Percentiles rank a stretch among this genome's conserved stretches.
These are phyloP conservation scores for Neodiprion fabricii DNA, from an alignment of 1,140 invertebrate genomes.

Conservation along the genomic window DNA sequence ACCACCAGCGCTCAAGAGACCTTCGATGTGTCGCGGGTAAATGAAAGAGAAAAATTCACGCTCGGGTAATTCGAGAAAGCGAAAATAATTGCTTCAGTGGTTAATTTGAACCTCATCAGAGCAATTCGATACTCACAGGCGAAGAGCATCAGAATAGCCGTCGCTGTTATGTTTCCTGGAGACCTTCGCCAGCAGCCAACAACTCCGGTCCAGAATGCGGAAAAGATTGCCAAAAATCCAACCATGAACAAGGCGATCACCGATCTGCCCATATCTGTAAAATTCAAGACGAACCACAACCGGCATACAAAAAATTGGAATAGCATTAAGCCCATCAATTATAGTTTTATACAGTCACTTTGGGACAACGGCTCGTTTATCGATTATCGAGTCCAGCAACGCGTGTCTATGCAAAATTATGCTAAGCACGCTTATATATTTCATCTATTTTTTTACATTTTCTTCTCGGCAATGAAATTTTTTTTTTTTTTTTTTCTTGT, in stretches of 20 bases:
- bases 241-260: constrained; percentile 92
- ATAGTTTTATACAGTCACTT: not conserved
- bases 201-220: constrained; percentile 93
- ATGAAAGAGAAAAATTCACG: constrained; percentile 8
- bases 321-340: not conserved
- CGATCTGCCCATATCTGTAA: constrained; percentile 88
- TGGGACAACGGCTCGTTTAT: too few relatives aligned
- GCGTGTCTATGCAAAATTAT: too few relatives aligned
- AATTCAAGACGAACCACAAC: constrained; percentile 16
- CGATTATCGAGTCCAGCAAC: too few relatives aligned
- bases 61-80: not conserved
- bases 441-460: too few relatives aligned
- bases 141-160: constrained; percentile 89
- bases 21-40: constrained; percentile 57
- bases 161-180: constrained; percentile 90
- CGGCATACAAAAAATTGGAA: constrained; percentile 23
- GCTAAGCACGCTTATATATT: too few relatives aligned
- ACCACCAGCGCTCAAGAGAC: constrained; percentile 85
- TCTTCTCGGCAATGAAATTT: too few relatives aligned
- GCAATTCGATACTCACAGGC: constrained; percentile 73
- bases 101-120: not conserved
- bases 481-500: too few relatives aligned
- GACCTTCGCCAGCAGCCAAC: constrained; percentile 92
- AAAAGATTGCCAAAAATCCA: constrained; percentile 87
- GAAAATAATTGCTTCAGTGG: not conserved